Evolutionary conservation across 2,888 invertebrate genomes (phyloP).

Genomic region (Xylophagus ater): DNA sequence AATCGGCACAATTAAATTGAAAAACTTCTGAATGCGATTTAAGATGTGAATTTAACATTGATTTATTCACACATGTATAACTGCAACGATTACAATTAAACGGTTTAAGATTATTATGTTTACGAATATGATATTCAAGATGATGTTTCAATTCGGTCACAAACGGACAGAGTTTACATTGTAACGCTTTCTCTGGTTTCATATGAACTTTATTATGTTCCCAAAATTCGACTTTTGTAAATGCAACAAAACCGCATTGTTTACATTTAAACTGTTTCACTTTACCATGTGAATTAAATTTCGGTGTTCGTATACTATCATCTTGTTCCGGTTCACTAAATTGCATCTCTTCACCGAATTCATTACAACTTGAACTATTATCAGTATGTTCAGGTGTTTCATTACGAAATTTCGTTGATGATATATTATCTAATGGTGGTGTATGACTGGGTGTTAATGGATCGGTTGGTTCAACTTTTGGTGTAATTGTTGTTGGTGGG

Average conservation of each 20-base stretch:
- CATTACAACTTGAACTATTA: conserved; percentile 38
- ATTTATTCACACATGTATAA: conserved; percentile 93
- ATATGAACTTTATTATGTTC: conserved; percentile 84
- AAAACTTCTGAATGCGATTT: conserved; percentile 91
- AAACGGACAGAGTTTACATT: conserved; percentile 88
- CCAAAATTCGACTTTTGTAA: conserved; percentile 89
- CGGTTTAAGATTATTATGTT: conserved; percentile 91
- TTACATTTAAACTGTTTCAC: conserved; percentile 87
- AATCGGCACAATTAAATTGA: conserved; percentile 86
- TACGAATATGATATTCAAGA: conserved; percentile 89
- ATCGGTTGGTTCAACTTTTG: conserved; percentile 6
- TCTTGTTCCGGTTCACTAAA: conserved; percentile 34
- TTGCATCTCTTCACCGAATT: conserved; percentile 35
- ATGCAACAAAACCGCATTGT: conserved; percentile 74
- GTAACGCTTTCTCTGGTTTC: conserved; percentile 80
- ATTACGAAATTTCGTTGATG: conserved; percentile 28
- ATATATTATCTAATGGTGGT: conserved; percentile 38
- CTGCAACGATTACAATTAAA: conserved; percentile 84
- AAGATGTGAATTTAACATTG: conserved; percentile 96
- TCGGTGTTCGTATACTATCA: conserved; percentile 42
- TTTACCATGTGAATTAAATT: conserved; percentile 53
- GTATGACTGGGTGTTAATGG: conserved; percentile 31
- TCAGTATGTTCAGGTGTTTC: conserved; percentile 28
- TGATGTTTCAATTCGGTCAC: conserved; percentile 99
- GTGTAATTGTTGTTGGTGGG: not conserved